These are phyloP conservation scores for Oophaga pumilio DNA, from an alignment of 2,113 vertebrate species.

Conservation along the genomic window DNA sequence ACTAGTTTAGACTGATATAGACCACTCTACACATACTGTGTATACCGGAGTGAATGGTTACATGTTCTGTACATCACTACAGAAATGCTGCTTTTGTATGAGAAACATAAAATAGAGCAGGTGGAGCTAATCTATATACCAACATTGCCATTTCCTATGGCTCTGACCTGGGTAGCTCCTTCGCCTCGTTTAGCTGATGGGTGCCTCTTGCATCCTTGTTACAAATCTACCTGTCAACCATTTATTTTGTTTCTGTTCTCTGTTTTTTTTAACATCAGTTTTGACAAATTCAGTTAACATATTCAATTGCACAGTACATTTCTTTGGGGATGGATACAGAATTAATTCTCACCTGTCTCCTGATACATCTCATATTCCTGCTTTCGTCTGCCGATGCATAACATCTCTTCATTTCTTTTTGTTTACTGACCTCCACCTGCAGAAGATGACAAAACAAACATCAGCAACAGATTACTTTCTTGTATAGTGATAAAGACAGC, in stretches of 20 bases:
- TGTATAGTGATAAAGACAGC: background rate
- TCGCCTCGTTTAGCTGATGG: background rate
- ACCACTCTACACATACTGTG: too few species aligned
- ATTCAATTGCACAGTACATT: slow-evolving; percentile 36
- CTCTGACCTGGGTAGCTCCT: background rate
- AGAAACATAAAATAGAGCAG: background rate
- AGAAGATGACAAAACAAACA: slow-evolving; percentile 30
- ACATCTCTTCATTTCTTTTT: slow-evolving; percentile 13
- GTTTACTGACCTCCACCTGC: slow-evolving; percentile 21
- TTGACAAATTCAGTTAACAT: slow-evolving; percentile 23
- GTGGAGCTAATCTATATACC: background rate
- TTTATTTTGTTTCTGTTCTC: slow-evolving; percentile 10
- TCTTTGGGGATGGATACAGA: background rate
- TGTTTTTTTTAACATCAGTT: background rate
- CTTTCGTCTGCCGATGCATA: background rate
- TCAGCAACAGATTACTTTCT: background rate
- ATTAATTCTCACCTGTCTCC: slow-evolving; percentile 48
- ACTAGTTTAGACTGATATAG: too few species aligned
- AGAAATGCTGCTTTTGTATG: background rate
- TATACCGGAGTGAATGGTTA: too few species aligned
- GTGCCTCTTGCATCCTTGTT: background rate
- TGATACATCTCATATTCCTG: slow-evolving; percentile 11
- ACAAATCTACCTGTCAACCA: background rate
- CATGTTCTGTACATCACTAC: too few species aligned
- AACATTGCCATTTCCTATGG: background rate